phyloP scores from a whole-genome alignment of 2,888 invertebrate genomes.

The Cheilosia scutellata region DNA sequence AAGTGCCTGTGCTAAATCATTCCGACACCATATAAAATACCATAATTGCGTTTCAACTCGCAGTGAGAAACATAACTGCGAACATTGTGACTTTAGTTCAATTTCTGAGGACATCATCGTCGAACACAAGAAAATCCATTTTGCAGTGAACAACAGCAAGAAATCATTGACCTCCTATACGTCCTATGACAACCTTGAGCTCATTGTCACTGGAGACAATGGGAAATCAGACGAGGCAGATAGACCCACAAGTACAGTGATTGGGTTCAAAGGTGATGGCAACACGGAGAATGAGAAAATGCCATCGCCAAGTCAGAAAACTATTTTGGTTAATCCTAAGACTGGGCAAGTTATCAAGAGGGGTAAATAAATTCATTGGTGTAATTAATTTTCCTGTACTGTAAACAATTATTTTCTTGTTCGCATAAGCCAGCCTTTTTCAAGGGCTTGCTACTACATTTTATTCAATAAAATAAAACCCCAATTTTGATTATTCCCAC shows the following conservation, averaged over 20 bases:
- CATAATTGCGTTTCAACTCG: slow-evolving; percentile 87
- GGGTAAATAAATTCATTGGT: slow-evolving; percentile 77
- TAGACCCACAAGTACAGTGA: not conserved
- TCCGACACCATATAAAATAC: slow-evolving; percentile 90
- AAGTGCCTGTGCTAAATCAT: slow-evolving; percentile 87
- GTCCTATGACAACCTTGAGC: slow-evolving; percentile 81
- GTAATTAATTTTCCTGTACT: not conserved
- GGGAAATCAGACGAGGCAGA: slow-evolving; percentile 14
- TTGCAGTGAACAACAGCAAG: slow-evolving; percentile 83
- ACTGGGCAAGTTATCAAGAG: slow-evolving; percentile 82
- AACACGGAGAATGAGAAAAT: slow-evolving; percentile 14
- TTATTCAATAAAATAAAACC: not conserved
- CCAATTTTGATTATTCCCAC: no score
- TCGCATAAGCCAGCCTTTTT: not conserved
- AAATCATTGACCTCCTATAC: slow-evolving; percentile 83
- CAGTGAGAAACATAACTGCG: slow-evolving; percentile 87
- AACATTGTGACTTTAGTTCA: slow-evolving; percentile 92
- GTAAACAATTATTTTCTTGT: not conserved
- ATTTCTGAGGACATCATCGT: slow-evolving; percentile 89
- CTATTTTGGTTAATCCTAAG: slow-evolving; percentile 83
- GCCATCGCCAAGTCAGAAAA: slow-evolving; percentile 77
- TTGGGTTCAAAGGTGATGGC: not conserved
- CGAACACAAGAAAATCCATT: slow-evolving; percentile 92
- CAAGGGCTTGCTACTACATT: not conserved
- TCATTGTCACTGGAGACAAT: slow-evolving; percentile 79